Conservation (phyloP, 2,113 vertebrate species). For the Crotalus horridus region DNA sequence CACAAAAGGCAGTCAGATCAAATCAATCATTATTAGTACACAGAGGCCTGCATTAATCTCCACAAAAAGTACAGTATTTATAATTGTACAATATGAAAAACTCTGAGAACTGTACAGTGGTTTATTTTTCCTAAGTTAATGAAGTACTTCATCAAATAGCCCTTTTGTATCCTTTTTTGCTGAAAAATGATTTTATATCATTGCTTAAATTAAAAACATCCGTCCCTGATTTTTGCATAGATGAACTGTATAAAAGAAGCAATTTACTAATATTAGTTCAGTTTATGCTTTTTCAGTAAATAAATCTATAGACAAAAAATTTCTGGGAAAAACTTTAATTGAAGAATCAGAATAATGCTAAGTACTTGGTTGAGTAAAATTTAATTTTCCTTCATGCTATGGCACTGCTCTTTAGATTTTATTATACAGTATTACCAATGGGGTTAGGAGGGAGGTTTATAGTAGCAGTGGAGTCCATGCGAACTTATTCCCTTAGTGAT, state of each 20-base stretch:
- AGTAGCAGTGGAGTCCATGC: neutral
- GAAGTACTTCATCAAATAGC: conserved; percentile 43
- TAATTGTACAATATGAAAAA: neutral
- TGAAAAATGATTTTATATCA: conserved; percentile 39
- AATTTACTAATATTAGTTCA: conserved; percentile 24
- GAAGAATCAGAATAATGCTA: conserved; percentile 34
- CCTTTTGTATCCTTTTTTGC: conserved; percentile 33
- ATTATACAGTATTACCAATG: neutral
- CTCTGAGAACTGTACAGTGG: neutral
- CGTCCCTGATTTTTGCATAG: conserved; percentile 21
- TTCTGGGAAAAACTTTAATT: conserved; percentile 12
- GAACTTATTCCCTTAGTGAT: neutral
- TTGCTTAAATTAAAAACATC: conserved; percentile 40
- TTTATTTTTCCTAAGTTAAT: conserved; percentile 19
- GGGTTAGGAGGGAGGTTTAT: neutral
- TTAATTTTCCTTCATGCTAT: conserved; percentile 10
- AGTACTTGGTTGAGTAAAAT: conserved; percentile 8
- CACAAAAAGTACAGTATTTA: neutral
- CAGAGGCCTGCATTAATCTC: neutral
- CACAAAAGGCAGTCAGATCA: neutral
- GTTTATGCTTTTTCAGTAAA: conserved; percentile 36
- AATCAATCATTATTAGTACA: neutral
- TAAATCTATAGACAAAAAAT: neutral
- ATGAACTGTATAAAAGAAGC: neutral
- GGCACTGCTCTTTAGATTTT: neutral